A percentile compares a stretch with the other conserved stretches of the same genome.
Evolutionary conservation across 23 tunicate genomes (phyloP).

Genomic region (Ciona savignyi): DNA sequence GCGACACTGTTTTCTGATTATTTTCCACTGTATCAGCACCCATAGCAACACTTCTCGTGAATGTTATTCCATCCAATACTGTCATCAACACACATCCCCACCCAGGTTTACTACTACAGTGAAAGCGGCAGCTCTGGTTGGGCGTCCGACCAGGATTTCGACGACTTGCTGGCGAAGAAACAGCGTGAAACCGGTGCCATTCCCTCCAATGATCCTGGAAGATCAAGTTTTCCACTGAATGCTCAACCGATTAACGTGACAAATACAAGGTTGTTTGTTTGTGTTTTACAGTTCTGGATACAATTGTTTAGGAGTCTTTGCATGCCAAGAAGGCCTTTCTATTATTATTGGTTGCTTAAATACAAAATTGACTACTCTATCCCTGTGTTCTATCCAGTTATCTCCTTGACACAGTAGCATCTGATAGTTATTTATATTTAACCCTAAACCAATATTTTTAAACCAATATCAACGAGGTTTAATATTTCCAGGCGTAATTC

Average conservation of each 20-base stretch:
- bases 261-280: conserved; percentile 20
- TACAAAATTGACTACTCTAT: no score
- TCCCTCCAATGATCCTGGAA: neutral
- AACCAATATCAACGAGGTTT: no score
- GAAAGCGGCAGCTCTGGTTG: conserved; percentile 89
- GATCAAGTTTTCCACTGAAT: neutral
- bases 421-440: no score
- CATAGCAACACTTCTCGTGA: no score
- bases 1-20: no score
- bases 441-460: no score
- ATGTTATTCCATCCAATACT: no score
- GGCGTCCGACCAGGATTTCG: conserved; percentile 82
- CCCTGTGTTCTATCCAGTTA: no score
- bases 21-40: no score
- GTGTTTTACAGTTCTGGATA: neutral
- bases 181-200: conserved; percentile 41
- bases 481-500: neutral
- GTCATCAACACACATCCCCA: no score
- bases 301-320: neutral
- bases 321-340: neutral
- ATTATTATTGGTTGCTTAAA: neutral
- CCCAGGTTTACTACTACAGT: conserved; percentile 81
- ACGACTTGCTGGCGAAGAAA: conserved; percentile 73
- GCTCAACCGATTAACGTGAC: conserved; percentile 25
- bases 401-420: no score